Evolutionary conservation across 2,888 invertebrate species (phyloP).

Genomic region (Acronicta psi): DNA sequence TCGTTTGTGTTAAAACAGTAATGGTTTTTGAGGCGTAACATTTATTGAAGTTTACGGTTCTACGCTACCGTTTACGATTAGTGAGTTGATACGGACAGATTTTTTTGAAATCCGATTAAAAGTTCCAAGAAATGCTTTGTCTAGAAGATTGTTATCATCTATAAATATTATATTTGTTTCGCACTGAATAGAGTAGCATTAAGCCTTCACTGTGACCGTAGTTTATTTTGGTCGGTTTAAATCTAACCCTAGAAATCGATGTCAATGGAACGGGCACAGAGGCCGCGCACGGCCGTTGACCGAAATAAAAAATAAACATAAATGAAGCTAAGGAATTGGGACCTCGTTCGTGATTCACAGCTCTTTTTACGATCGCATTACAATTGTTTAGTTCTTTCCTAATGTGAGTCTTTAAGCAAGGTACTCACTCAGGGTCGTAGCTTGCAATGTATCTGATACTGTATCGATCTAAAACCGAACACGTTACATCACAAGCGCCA

Average conservation of each 20-base stretch:
- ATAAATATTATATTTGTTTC: slow-evolving; percentile 15
- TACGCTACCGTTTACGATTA: slow-evolving; percentile 58
- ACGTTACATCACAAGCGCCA: no score
- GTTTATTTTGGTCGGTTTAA: slow-evolving; percentile 61
- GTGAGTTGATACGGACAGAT: slow-evolving; percentile 24
- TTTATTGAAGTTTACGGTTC: slow-evolving; percentile 58
- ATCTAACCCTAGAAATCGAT: slow-evolving; percentile 81
- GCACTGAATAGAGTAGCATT: slow-evolving; percentile 37
- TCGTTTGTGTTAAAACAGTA: slow-evolving; percentile 62
- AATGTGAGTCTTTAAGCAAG: slow-evolving; percentile 11
- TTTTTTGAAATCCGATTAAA: slow-evolving; percentile 15
- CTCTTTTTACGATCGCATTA: slow-evolving; percentile 44
- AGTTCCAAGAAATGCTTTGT: background rate
- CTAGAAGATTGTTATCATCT: slow-evolving; percentile 46
- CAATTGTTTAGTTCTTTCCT: slow-evolving; percentile 34
- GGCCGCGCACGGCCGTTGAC: slow-evolving; percentile 82
- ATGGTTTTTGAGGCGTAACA: slow-evolving; percentile 60
- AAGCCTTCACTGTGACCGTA: slow-evolving; percentile 20
- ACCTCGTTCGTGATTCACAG: slow-evolving; percentile 76
- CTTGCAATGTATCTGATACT: no score
- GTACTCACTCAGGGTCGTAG: no score
- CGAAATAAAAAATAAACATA: slow-evolving; percentile 83
- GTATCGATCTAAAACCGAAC: no score
- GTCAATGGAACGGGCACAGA: slow-evolving; percentile 81
- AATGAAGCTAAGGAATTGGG: slow-evolving; percentile 74